A percentile compares a stretch with the other conserved stretches of the same genome.
phyloP scores from a whole-genome alignment of 2,113 vertebrate species.

The Notarius lentiginosus region DNA sequence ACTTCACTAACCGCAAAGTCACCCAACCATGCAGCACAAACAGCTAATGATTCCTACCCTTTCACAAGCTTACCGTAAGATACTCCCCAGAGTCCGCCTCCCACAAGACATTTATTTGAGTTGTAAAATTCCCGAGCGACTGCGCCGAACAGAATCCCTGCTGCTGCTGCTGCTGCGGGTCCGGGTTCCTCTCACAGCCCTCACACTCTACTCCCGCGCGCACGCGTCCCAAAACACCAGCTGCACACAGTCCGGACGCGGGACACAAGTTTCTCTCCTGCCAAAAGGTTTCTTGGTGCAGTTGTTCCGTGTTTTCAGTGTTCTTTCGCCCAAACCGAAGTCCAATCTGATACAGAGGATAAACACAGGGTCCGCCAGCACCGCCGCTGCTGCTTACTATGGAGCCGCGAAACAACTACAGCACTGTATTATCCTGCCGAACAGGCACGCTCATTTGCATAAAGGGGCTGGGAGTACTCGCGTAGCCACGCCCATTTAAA shows the following conservation, averaged over 20 bases:
- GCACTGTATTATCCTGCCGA: conserved; percentile 62
- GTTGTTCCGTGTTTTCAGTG: conserved; percentile 27
- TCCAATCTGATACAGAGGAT: background rate
- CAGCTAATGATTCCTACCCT: background rate
- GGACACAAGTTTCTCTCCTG: background rate
- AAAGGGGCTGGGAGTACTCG: conserved; percentile 63
- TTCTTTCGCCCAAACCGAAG: background rate
- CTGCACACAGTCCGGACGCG: background rate
- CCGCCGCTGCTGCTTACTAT: conserved; percentile 48
- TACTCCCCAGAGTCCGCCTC: conserved; percentile 9
- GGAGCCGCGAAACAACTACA: conserved; percentile 62
- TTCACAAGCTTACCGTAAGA: conserved; percentile 41
- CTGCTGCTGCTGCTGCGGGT: no score
- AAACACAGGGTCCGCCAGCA: background rate
- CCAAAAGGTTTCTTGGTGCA: background rate
- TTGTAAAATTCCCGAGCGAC: conserved; percentile 18
- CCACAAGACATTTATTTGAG: conserved; percentile 45
- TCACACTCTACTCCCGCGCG: background rate
- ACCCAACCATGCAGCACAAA: background rate
- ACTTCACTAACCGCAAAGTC: background rate
- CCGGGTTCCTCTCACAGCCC: background rate
- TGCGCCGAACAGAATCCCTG: background rate
- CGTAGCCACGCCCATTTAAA: conserved; percentile 73
- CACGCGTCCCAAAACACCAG: background rate
- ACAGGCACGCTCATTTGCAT: conserved; percentile 61